These are phyloP conservation scores for Argyra leucocephala DNA, from an alignment of 2,888 invertebrate species.

Conservation along the genomic window DNA sequence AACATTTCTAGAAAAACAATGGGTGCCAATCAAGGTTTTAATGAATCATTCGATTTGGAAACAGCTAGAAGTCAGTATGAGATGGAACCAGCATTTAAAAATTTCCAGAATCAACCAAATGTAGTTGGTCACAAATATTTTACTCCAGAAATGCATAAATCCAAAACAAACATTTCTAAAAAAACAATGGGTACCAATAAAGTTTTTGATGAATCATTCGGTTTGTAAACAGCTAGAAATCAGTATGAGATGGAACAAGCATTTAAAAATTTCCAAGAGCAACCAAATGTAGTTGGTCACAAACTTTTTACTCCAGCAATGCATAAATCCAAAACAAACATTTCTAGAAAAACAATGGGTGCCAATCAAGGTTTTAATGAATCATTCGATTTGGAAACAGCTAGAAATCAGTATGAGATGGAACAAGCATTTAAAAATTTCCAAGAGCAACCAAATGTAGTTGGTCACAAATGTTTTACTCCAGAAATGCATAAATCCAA, in stretches of 20 bases:
- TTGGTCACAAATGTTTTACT: conserved; percentile 8
- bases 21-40: neutral
- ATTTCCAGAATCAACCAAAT: conserved; percentile 16
- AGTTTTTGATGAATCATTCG: neutral
- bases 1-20: conserved; percentile 16
- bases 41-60: conserved; percentile 11
- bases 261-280: conserved; percentile 16
- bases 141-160: conserved; percentile 13
- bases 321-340: neutral
- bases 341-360: conserved; percentile 14
- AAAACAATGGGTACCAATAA: conserved; percentile 12
- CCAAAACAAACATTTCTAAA: neutral
- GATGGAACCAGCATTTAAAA: conserved; percentile 16
- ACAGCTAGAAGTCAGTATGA: conserved; percentile 15
- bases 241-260: conserved; percentile 3
- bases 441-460: conserved; percentile 14
- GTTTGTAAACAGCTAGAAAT: conserved; percentile 11
- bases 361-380: conserved; percentile 2
- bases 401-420: conserved; percentile 12
- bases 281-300: conserved; percentile 7
- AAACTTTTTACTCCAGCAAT: conserved; percentile 15
- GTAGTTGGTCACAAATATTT: neutral
- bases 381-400: conserved; percentile 15
- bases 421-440: conserved; percentile 17
- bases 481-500: conserved; percentile 11